Percentiles rank a stretch among this genome's conserved stretches.
Evolutionary conservation across 2,888 invertebrate genomes (phyloP).

Genomic region (Phengaris alcon): DNA sequence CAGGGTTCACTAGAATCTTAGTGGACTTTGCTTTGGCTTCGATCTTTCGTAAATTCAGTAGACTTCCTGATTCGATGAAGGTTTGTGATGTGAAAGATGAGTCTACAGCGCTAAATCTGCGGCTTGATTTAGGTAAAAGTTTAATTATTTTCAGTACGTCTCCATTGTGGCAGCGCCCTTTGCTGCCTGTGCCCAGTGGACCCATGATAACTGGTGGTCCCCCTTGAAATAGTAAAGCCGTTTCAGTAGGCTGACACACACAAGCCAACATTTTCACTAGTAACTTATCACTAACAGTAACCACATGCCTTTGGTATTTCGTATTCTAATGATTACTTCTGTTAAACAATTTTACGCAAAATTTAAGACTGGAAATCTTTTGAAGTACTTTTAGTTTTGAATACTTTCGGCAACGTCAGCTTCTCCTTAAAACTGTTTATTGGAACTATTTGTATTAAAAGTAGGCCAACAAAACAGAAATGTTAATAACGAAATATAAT

Average conservation of each 20-base stretch:
- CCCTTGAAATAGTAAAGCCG: constrained; percentile 75
- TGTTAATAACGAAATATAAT: background rate
- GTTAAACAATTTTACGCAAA: constrained; percentile 29
- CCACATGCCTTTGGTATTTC: constrained; percentile 55
- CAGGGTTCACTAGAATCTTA: constrained; percentile 73
- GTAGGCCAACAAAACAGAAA: background rate
- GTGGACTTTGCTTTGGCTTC: constrained; percentile 72
- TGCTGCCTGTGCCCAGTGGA: constrained; percentile 70
- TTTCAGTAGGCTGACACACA: constrained; percentile 83
- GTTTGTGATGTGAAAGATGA: constrained; percentile 59
- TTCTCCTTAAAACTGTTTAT: background rate
- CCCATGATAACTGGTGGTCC: constrained; percentile 77
- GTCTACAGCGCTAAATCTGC: constrained; percentile 57
- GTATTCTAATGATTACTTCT: constrained; percentile 31
- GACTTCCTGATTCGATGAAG: constrained; percentile 57
- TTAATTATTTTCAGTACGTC: constrained; percentile 63
- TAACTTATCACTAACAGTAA: constrained; percentile 58
- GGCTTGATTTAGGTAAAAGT: constrained; percentile 54
- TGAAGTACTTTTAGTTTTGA: background rate
- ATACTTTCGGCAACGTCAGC: background rate
- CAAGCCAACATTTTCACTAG: constrained; percentile 81
- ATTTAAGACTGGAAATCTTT: constrained; percentile 21
- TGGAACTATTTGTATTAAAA: background rate
- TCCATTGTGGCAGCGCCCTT: constrained; percentile 59
- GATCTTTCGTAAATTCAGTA: constrained; percentile 69